Evolutionary conservation across 2,888 invertebrate species (phyloP).

Genomic region (Melanostoma mellinum): DNA sequence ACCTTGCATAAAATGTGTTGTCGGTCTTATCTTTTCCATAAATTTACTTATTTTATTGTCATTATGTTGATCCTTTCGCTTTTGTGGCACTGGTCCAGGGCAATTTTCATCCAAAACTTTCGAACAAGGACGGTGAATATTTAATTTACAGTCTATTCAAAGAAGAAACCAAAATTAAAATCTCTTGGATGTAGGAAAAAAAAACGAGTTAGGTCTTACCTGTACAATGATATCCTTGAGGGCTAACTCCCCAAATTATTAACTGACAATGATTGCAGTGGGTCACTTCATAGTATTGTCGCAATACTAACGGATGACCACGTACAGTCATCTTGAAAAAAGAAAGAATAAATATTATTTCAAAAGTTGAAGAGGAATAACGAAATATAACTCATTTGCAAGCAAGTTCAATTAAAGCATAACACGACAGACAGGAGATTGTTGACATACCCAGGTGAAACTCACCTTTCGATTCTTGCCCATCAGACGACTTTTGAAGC

Average conservation of each 20-base stretch:
- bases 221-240: conserved; percentile 97
- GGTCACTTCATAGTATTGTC: conserved; percentile 94
- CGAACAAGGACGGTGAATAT: conserved; percentile 93
- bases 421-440: conserved; percentile 2
- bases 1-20: conserved; percentile 74
- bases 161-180: background rate
- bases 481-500: conserved; percentile 87
- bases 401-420: background rate
- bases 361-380: background rate
- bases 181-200: conserved; percentile 7
- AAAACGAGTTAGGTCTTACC: conserved; percentile 84
- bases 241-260: conserved; percentile 96
- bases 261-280: conserved; percentile 96
- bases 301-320: conserved; percentile 94
- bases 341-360: background rate
- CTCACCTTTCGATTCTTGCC: conserved; percentile 86
- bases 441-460: conserved; percentile 21
- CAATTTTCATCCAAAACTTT: conserved; percentile 91
- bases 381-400: background rate
- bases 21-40: conserved; percentile 85
- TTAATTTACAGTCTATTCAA: conserved; percentile 89
- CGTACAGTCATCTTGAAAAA: conserved; percentile 87
- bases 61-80: conserved; percentile 84
- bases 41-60: conserved; percentile 89
- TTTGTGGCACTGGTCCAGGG: conserved; percentile 86